A percentile compares a stretch with the other conserved stretches of the same genome.
phyloP scores from a whole-genome alignment of 2,888 invertebrate species.

The Rhingia rostrata region DNA sequence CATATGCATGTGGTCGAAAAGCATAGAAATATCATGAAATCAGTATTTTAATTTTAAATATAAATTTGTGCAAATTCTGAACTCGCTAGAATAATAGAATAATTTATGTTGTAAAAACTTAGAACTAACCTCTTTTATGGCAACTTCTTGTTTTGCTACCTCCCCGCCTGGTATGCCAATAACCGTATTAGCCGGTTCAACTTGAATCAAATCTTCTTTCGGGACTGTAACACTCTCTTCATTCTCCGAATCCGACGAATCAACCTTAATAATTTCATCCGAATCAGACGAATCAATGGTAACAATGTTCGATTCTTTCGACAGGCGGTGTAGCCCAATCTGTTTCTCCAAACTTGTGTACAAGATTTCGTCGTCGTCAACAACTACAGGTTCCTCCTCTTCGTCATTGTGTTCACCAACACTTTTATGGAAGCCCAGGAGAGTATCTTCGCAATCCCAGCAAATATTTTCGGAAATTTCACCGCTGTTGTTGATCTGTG shows the following conservation, averaged over 20 bases:
- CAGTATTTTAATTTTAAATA: too few species aligned
- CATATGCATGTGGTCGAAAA: too few species aligned
- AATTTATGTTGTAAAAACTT: background rate
- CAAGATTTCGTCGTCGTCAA: conserved; percentile 70
- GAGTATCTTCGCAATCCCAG: conserved; percentile 68
- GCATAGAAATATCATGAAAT: too few species aligned
- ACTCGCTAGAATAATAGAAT: too few species aligned
- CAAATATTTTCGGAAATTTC: conserved; percentile 68
- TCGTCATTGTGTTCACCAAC: conserved; percentile 58
- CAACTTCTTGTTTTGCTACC: conserved; percentile 2
- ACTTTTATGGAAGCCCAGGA: conserved; percentile 63
- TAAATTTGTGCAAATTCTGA: too few species aligned
- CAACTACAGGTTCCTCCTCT: conserved; percentile 62
- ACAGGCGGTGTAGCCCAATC: conserved; percentile 33
- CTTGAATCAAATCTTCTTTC: conserved; percentile 25
- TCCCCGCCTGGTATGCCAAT: background rate
- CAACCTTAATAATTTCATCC: conserved; percentile 6
- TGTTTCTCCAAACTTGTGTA: conserved; percentile 60
- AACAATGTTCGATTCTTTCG: conserved; percentile 50
- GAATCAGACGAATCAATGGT: conserved; percentile 65
- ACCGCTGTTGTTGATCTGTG: conserved; percentile 59
- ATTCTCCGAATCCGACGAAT: conserved; percentile 62
- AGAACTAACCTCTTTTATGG: conserved; percentile 35
- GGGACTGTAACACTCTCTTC: conserved; percentile 58
- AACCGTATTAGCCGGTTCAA: conserved; percentile 50